Evolutionary conservation across 2,888 invertebrate genomes (phyloP).

Genomic region (Drosophila robusta): DNA sequence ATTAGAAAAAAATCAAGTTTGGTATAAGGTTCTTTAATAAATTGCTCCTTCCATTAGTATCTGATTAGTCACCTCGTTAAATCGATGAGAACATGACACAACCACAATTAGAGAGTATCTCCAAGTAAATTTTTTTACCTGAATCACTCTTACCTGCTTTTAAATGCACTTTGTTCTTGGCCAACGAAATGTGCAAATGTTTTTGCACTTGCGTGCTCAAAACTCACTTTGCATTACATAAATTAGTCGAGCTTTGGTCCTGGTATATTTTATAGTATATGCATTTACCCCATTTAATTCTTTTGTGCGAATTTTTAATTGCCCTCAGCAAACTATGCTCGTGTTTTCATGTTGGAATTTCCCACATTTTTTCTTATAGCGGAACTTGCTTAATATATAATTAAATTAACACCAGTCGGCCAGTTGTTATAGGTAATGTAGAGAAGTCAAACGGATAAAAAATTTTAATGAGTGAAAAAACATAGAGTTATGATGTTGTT

Average conservation of each 20-base stretch:
- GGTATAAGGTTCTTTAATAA: no score
- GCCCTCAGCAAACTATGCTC: neutral
- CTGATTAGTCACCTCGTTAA: no score
- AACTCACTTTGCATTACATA: conserved; percentile 12
- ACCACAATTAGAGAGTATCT: neutral
- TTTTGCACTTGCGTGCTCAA: conserved; percentile 50
- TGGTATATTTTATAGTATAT: neutral
- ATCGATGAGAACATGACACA: no score
- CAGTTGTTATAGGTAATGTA: neutral
- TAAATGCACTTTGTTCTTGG: conserved; percentile 9
- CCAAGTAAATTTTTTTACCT: neutral
- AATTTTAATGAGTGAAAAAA: no score
- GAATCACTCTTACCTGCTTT: neutral
- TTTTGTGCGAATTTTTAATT: conserved; percentile 36
- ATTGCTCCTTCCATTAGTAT: no score
- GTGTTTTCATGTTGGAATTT: conserved; percentile 36
- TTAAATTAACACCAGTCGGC: conserved; percentile 54
- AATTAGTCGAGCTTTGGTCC: conserved; percentile 2
- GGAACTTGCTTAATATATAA: conserved; percentile 21
- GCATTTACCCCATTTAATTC: conserved; percentile 3
- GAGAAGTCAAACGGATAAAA: neutral
- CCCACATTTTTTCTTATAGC: neutral
- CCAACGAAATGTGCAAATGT: conserved; percentile 40
- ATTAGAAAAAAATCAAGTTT: no score
- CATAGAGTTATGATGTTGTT: no score